These are phyloP conservation scores for Pseudonaja textilis DNA, from an alignment of 2,113 vertebrate species.

Conservation along the genomic window DNA sequence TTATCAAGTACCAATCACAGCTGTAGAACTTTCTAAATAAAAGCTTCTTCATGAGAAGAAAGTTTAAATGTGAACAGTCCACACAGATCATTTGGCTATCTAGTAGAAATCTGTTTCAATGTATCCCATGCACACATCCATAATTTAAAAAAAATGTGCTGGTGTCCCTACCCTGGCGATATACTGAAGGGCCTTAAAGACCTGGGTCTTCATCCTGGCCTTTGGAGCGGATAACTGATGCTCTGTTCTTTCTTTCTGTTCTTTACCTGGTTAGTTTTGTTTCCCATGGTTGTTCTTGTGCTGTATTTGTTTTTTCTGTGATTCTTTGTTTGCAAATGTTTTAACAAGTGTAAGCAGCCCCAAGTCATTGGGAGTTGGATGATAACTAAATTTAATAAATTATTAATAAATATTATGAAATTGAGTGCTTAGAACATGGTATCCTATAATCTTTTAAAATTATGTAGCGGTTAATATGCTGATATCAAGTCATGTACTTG, in stretches of 20 bases:
- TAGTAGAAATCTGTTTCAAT: not conserved
- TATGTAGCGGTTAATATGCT: conserved; percentile 39
- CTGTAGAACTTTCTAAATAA: not conserved
- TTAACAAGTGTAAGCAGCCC: not conserved
- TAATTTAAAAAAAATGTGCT: not conserved
- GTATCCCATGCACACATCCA: conserved; percentile 15
- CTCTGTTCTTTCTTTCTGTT: not conserved
- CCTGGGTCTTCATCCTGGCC: not conserved
- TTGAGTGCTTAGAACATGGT: not conserved
- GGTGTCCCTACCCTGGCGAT: not conserved
- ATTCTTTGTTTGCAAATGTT: not conserved
- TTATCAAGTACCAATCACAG: not conserved
- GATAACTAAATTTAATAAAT: not conserved
- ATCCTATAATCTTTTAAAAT: not conserved
- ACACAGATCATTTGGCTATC: not conserved
- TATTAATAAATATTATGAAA: not conserved
- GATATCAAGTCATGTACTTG: conserved; percentile 54
- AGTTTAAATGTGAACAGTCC: not conserved
- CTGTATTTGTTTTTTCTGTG: not conserved
- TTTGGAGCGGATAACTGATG: not conserved
- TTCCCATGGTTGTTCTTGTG: not conserved
- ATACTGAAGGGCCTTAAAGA: not conserved
- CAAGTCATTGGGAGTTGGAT: not conserved
- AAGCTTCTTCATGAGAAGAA: not conserved
- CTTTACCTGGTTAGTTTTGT: not conserved